Percentiles rank a stretch among this genome's conserved stretches.
phyloP scores from a whole-genome alignment of 2,797 vertebrate species.

The Liparis tanakae region DNA sequence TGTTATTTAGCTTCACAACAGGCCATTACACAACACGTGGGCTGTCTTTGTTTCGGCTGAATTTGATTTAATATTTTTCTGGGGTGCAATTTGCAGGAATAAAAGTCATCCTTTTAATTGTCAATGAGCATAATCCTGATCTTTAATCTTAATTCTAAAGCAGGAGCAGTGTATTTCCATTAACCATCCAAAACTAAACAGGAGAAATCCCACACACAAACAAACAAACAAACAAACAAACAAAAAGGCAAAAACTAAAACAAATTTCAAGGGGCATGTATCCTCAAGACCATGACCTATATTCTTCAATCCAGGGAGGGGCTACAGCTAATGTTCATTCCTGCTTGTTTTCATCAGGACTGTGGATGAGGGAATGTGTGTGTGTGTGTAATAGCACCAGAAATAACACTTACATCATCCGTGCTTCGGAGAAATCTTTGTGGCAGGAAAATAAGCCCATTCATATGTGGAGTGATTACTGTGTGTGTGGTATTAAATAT shows the following conservation, averaged over 20 bases:
- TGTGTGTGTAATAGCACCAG: constrained; percentile 58
- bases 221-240: not conserved
- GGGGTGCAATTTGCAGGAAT: constrained; percentile 1
- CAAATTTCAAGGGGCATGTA: constrained; percentile 42
- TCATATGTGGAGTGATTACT: constrained; percentile 66
- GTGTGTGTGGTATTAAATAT: constrained; percentile 62
- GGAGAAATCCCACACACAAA: constrained; percentile 32
- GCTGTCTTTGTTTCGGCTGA: constrained; percentile 40
- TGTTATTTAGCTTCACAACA: constrained; percentile 43
- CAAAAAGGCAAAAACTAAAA: constrained; percentile 24
- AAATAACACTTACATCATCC: constrained; percentile 75
- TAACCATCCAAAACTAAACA: not conserved
- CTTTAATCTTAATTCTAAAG: not conserved
- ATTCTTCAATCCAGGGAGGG: constrained; percentile 63
- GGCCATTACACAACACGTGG: constrained; percentile 53
- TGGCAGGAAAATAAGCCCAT: constrained; percentile 70
- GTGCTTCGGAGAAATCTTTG: constrained; percentile 59
- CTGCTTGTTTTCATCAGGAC: constrained; percentile 61
- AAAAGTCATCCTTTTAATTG: constrained; percentile 4
- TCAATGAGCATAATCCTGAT: not conserved
- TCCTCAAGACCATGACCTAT: constrained; percentile 60
- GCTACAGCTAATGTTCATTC: constrained; percentile 55
- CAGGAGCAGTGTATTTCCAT: not conserved
- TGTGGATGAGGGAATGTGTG: constrained; percentile 36
- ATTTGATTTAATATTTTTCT: constrained; percentile 28